Evolutionary conservation across 2,888 invertebrate genomes (phyloP), one percentile per base, ranked within the genome.

Genomic region (Phrixothrix hirtus): DNA sequence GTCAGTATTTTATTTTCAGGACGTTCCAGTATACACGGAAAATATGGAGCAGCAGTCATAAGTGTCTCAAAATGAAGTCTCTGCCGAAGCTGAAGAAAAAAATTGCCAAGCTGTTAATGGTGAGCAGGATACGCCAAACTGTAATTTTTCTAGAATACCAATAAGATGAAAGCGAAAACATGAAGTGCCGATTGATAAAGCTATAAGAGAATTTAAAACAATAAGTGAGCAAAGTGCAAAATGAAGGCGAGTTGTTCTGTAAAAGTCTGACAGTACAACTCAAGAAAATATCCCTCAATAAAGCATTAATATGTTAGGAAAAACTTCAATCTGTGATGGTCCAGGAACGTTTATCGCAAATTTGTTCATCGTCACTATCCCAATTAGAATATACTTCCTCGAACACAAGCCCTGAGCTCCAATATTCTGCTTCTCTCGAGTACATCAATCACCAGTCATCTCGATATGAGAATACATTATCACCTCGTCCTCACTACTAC

Each of bases 251-350:
- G n/a, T n/a, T n/a, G 52, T 55, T 7, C 30, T 48, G 25, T 52
- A 55, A 38, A n/a, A n/a, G n/a, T n/a, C n/a, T n/a, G n/a, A n/a
- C n/a, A n/a, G n/a, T n/a, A n/a, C n/a, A n/a, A n/a, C 26, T 52
- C 29, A 55, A 44, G 37, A 58, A 48, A 32, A 44, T 55, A 52
- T 45, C 55, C 6, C 43, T 51, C 14, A 37, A 51, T 26, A 51
- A 45, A 17, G 55, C 52, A n/a, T 35, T 58, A 16, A 16, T 47
- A 15, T 58, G 53, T 44, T 46, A 52, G 26, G 55, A 49, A 43
- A 48, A 55, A 34, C 41, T 58, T 9, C 55, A 58, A 42, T 35
- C 38, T 9, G 55, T 39, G 12, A 37, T 25, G 25, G 13, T 6
- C 7, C 2, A 37, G 25, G 26, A 37, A 25, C 26, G 26, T 5